Evolutionary conservation across 1,140 invertebrate genomes (phyloP), one percentile per base, ranked within the genome.

Genomic region (Rhizoglyphus robini): DNA sequence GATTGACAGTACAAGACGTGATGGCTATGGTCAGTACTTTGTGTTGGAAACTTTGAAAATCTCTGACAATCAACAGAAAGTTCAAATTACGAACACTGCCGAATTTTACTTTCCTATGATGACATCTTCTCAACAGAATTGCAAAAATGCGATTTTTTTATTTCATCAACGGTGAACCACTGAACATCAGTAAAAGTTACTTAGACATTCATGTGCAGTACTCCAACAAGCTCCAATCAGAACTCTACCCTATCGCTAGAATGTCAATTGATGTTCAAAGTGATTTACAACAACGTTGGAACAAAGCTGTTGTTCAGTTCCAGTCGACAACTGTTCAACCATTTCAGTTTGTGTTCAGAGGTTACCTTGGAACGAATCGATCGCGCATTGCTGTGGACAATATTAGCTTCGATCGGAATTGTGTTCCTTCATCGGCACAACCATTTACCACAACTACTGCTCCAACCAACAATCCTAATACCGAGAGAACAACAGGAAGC

Each of bases 351-450:
- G 58, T 60, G n/a, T 60, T 60, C 2, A 29, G 58, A 27, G 58
- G 58, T 46, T n/a, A 8, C 8, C 11, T 60, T 11, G 15, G 27
- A n/a, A 29, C 15, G 11, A 29, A 60, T 60, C 20, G 29, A 23
- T 60, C 58, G 3, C 58, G 58, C 30, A 63, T 69, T 41, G 68
- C 68, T 8, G 13, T 69, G 20, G 68, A 69, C 49, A 66, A 69
- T 48, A 41, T 69, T 29, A 68, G 63, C 27, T 69, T 65, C 31
- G 63, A 48, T 32, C 23, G 49, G 3, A 65, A 68, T 61, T 69
- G 58, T 46, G 23, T 38, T 2, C 30, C 58, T 2, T 3, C 3
- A 2, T 15, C 11, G 1, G 29, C 1, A 13, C 1, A 60, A 13
- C 4, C 2, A 20, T 4, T 27, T 20, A 60, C 58, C 13, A 29